Base-by-base conservation (phyloP, 2,113 vertebrate genomes). In the Sinocyclocheilus grahami region DNA sequence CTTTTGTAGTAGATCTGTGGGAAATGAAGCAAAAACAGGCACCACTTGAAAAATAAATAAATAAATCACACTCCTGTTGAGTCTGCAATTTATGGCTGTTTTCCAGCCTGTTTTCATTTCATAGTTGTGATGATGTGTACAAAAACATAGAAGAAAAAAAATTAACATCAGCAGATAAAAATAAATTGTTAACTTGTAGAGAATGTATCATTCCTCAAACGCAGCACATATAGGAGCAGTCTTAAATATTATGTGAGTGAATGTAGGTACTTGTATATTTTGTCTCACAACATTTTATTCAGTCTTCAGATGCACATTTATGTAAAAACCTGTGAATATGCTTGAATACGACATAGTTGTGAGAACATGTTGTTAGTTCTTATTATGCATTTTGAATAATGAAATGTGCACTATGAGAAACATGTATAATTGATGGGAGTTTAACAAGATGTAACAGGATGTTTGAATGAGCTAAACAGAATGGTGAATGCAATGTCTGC, bases 341-440 rank as follows among this genome's bases (percentile, higher is more conserved):
- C 58, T 60, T 60, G 7, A 76, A 76, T 51, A 51, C 13, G 48
- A 51, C 48, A 48, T 48, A 48, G 48, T 13, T 48, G 48, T 48
- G 48, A 3, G 51, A 53, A 75, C 39, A 76, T 76, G 22, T 51
- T 51, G 42, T 5, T 24, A 27, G n/a, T 24, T 51, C 42, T 76
- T 76, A n/a, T 14, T 75, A 72, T 42, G 37, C 13, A 27, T 76
- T 76, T 46, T 51, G 46, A 53, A 18, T 18, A 27, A 30, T 77
- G 18, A 62, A 86, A 86, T 65, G 46, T 58, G 63, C 16, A 12
- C 22, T 72, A 20, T 22, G 5, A 86, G 22, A 63, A 69, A 51
- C 78, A 81, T 86, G 80, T 80, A 81, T 80, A 80, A 81, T 80
- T 80, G 48, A 85, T 85, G 11, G 53, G 46, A 65, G 55, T 74